These are phyloP conservation scores for Microchirus variegatus DNA, from an alignment of 2,797 vertebrate species.

Conservation along the genomic window DNA sequence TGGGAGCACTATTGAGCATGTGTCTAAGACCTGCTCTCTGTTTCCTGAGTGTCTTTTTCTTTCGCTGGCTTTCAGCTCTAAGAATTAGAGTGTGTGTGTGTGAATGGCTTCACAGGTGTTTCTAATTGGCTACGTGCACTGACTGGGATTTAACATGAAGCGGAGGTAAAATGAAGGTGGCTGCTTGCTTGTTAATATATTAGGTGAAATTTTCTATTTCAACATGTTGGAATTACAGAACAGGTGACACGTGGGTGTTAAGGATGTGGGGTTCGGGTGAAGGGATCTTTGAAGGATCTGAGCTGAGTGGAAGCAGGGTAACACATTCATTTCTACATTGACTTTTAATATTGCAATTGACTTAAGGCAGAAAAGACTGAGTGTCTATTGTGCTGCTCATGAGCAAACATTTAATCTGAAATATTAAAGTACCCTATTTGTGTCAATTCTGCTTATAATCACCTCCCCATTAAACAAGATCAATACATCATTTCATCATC, in stretches of 20 bases:
- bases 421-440: not conserved
- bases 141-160: not conserved
- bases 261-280: not conserved
- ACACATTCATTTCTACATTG: no score
- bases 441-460: constrained; percentile 24
- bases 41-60: no score
- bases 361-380: no score
- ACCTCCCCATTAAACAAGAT: constrained; percentile 58
- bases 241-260: not conserved
- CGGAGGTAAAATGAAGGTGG: not conserved
- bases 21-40: no score
- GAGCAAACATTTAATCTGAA: no score
- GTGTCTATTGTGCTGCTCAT: no score
- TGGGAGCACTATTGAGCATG: no score
- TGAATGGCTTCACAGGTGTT: no score
- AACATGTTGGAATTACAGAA: not conserved
- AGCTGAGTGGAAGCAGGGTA: not conserved
- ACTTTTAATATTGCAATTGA: no score
- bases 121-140: no score
- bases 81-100: no score
- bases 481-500: constrained; percentile 41
- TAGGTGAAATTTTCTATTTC: not conserved
- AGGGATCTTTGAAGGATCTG: not conserved
- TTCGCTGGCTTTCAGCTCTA: no score
- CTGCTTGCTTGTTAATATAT: not conserved